Evolutionary conservation across 2,113 vertebrate species (phyloP), one percentile per base, ranked within the genome.

Genomic region (Illadopsis cleaveri): DNA sequence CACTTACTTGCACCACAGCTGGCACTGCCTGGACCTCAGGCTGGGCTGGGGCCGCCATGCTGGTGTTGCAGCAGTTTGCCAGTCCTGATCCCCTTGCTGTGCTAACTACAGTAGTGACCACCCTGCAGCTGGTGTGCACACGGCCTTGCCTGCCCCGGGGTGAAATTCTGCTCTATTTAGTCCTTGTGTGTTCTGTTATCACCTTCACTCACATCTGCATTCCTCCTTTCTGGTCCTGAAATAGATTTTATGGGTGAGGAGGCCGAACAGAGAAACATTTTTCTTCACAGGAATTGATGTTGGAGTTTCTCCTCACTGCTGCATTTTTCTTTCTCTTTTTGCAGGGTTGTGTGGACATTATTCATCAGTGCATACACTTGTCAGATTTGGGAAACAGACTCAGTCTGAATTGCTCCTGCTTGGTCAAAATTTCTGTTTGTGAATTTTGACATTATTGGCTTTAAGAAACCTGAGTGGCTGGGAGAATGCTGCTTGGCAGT

Each of bases 1-100:
- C 8, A 3, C 9, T 17, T 0, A 3, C 10, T 13, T 9, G 6
- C 42, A 33, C 12, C 0, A 1, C 25, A 27, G 47, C 33, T 5
- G 10, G 37, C 5, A 54, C 45, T 75, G 69, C 45, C 31, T 3
- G 47, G 8, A 50, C 38, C 35, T 31, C 54, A 6, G 82, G 31
- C 38, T 73, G 50, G 54, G 48, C 68, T 65, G 21, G 17, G 27
- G 42, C 35, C 11, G 28, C 51, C 4, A 0, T 3, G 7, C 50
- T 11, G 21, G 4, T 19, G 27, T 57, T 45, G 57, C 57, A 45
- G 7, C 47, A 17, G 9, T 18, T 45, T 50, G 14, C 17, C 42
- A 5, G 1, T 8, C 69, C 58, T 33, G n/a, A 15, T 28, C 37
- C 22, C 57, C 33, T 50, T 14, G 35, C 35, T 33, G 37, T 31